Evolutionary conservation across 92 coral and sea anemone genomes (phyloP), one percentile per base, ranked within the genome.

Genomic region (Umimayanthus chanpuru): DNA sequence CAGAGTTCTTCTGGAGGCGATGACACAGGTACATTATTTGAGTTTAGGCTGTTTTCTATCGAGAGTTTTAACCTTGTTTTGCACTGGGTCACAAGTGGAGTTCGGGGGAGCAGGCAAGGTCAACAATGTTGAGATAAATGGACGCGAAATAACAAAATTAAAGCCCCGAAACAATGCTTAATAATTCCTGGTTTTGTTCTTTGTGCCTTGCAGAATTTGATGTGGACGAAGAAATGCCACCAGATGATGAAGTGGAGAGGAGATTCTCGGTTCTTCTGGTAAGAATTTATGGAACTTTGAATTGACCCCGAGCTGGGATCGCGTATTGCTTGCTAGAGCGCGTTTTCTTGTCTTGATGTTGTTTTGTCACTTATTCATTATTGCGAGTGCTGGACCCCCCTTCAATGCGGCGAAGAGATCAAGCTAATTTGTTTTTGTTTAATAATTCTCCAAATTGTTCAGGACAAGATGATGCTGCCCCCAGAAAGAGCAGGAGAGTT

Each of bases 381-480:
- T 9, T 9, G 4, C 12, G 58, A 53, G 18, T 53, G 58, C 58
- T 1, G 58, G 20, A 15, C 16, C 16, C 58, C 56, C 58, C 58
- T 53, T 53, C 58, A 53, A 18, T 53, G 58, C 43, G 9, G 56
- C 81, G 49, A 73, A 53, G 66, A 75, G 61, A 74, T 58, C 58
- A 56, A 49, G 25, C 89, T 30, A 30, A 49, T 80, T 49, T 23
- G 29, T 61, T 86, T 28, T 20, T 71, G 39, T 81, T 85, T 72
- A 39, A 56, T 85, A 43, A 41, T 38, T 56, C 73, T 47, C 50
- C 30, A 26, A 76, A 80, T 73, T 41, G 26, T 73, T 29, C 53
- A 97, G 99, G 99, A 97, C 91, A 97, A 97, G 79, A 92, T 97
- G 97, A 94, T 98, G 40, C 80, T 97, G n/a, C 97, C 95, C 32